A percentile compares a stretch with the other conserved stretches of the same genome.
Conservation (phyloP, 2,113 vertebrate species). For the Neofelis nebulosa region DNA sequence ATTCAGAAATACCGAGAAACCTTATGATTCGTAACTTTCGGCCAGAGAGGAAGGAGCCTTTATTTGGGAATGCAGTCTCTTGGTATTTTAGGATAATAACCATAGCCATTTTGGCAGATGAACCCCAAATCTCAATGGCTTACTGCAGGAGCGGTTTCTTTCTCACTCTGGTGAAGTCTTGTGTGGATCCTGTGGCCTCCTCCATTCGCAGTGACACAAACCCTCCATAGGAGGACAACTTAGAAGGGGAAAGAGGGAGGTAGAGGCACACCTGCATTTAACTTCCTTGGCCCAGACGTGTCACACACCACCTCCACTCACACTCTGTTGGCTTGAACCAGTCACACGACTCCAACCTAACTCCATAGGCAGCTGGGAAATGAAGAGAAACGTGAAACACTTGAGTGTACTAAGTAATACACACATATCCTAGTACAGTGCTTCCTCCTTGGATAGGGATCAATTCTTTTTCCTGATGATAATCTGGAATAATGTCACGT, state of each 20-base stretch:
- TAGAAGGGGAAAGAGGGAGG: not conserved
- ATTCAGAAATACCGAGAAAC: not conserved
- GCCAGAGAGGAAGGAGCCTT: not conserved
- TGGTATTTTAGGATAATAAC: not conserved
- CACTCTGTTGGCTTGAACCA: not conserved
- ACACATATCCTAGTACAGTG: not conserved
- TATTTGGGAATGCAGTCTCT: not conserved
- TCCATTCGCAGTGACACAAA: not conserved
- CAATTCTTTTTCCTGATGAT: not conserved
- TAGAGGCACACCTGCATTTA: not conserved
- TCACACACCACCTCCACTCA: too few relatives aligned
- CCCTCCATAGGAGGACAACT: not conserved
- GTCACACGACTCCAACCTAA: not conserved
- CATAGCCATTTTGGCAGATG: not conserved
- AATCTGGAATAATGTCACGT: not conserved
- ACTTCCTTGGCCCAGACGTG: not conserved
- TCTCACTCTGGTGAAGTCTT: not conserved
- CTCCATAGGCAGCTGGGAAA: not conserved
- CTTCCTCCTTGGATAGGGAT: not conserved
- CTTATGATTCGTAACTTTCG: not conserved
- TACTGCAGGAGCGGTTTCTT: not conserved
- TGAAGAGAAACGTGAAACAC: not conserved
- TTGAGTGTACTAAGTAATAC: not conserved
- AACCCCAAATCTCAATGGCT: not conserved
- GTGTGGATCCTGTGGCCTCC: not conserved